Evolutionary conservation across 1,140 invertebrate species (phyloP).

Genomic region (Triops cancriformis): DNA sequence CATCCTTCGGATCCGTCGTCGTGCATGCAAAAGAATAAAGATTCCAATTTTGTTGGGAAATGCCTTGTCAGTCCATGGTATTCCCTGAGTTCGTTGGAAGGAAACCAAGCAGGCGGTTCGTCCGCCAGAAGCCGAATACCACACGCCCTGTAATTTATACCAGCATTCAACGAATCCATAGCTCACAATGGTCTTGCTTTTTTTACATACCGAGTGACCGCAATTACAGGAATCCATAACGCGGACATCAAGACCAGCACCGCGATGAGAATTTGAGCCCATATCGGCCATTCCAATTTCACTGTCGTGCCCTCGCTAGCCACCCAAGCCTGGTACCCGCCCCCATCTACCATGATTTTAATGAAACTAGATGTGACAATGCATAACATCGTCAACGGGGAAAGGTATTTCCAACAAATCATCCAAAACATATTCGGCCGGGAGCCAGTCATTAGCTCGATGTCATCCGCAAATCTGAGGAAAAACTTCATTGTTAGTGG

Average conservation of each 20-base stretch:
- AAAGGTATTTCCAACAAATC: slow-evolving; percentile 89
- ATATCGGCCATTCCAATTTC: slow-evolving; percentile 65
- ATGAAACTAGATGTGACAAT: slow-evolving; percentile 76
- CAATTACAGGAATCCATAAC: slow-evolving; percentile 77
- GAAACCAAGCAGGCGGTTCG: slow-evolving; percentile 85
- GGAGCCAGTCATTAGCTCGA: slow-evolving; percentile 86
- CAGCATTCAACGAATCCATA: background rate
- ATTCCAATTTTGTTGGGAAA: slow-evolving; percentile 66
- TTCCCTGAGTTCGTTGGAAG: slow-evolving; percentile 73
- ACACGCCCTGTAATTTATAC: slow-evolving; percentile 51
- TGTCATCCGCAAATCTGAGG: slow-evolving; percentile 77
- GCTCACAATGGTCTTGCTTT: background rate
- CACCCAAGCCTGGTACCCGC: slow-evolving; percentile 79
- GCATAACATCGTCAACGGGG: slow-evolving; percentile 79
- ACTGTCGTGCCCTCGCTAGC: slow-evolving; percentile 59
- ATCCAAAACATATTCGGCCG: slow-evolving; percentile 80
- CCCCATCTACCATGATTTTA: slow-evolving; percentile 69
- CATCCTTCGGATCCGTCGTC: slow-evolving; percentile 71
- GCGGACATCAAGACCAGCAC: slow-evolving; percentile 68
- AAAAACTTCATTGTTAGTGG: slow-evolving; percentile 1
- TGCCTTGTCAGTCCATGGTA: slow-evolving; percentile 72
- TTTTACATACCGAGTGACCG: slow-evolving; percentile 60
- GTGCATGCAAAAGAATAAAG: slow-evolving; percentile 70
- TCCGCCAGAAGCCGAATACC: slow-evolving; percentile 75
- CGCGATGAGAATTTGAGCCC: slow-evolving; percentile 65